Evolutionary conservation across 2,113 vertebrate genomes (phyloP), one percentile per base, ranked within the genome.

Genomic region (Todiramphus saurophagus): DNA sequence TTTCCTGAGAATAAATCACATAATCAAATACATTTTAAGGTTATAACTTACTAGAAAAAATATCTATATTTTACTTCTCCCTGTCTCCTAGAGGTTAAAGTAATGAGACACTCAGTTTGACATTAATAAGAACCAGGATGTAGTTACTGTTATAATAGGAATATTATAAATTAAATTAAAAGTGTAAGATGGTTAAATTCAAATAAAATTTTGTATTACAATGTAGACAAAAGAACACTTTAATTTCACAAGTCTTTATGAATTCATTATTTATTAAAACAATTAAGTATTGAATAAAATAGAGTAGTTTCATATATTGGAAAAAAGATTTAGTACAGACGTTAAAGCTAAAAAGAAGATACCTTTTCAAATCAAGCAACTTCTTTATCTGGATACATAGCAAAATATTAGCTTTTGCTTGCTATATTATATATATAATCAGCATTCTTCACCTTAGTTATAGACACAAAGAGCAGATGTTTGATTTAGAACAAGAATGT

Each of bases 401-500:
- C 4, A 83, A 81, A 88, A 83, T 83, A 60, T 3, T 83, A 28
- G 2, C 1, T 75, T 93, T 95, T 86, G 23, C 16, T 79, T 24
- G 27, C 39, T 63, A 5, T 28, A 24, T 8, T 66, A 31, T 7
- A 55, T 30, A 92, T 7, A 55, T 30, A 92, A 43, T 16, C 28
- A 55, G 5, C 11, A 64, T 62, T 77, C 53, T 90, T 66, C 59
- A 89, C 20, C 63, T 72, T 90, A 30, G 12, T 64, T 85, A 67
- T 72, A 94, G 62, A 58, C 63, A 79, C 28, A 90, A 64, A 95
- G 74, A 94, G 25, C 70, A 97, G 85, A 90, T 94, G 76, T 89
- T 91, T 95, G 77, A 92, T 96, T 93, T 81, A 87, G 94, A 95
- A 66, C 37, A 84, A 84, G 39, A 27, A 83, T 94, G 83, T 80